phyloP scores from a whole-genome alignment of 1,140 invertebrate genomes.

The Penaeus chinensis region DNA sequence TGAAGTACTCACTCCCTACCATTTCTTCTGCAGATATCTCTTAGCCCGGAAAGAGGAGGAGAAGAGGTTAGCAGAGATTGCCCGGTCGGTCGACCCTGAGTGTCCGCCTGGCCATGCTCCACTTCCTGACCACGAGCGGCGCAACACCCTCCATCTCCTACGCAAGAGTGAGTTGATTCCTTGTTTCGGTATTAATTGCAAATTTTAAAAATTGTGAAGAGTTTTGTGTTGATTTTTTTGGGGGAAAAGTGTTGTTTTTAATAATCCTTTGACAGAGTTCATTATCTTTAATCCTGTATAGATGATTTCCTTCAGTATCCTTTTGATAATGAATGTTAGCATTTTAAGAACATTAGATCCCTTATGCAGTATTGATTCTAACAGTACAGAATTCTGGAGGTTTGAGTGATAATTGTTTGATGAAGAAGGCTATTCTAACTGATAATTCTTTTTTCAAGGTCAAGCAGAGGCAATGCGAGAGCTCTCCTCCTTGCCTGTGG shows the following conservation, averaged over 20 bases:
- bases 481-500: slow-evolving; percentile 56
- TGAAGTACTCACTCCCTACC: background rate
- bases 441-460: slow-evolving; percentile 29
- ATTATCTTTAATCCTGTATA: no score
- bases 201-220: no score
- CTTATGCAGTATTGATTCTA: no score
- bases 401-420: no score
- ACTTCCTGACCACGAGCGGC: slow-evolving; percentile 54
- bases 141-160: slow-evolving; percentile 58
- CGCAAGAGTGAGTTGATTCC: slow-evolving; percentile 47
- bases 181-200: background rate
- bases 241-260: no score
- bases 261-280: no score
- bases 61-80: slow-evolving; percentile 30
- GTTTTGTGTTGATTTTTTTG: no score
- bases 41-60: slow-evolving; percentile 44
- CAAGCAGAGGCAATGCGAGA: slow-evolving; percentile 54
- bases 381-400: no score
- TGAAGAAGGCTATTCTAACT: background rate
- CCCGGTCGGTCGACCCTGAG: slow-evolving; percentile 38
- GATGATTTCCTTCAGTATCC: no score
- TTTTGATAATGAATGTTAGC: no score
- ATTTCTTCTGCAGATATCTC: slow-evolving; percentile 49
- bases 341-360: no score
- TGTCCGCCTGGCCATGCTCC: slow-evolving; percentile 57